These are phyloP conservation scores for Chelon auratus DNA, from an alignment of 2,797 vertebrate species.

Conservation along the genomic window DNA sequence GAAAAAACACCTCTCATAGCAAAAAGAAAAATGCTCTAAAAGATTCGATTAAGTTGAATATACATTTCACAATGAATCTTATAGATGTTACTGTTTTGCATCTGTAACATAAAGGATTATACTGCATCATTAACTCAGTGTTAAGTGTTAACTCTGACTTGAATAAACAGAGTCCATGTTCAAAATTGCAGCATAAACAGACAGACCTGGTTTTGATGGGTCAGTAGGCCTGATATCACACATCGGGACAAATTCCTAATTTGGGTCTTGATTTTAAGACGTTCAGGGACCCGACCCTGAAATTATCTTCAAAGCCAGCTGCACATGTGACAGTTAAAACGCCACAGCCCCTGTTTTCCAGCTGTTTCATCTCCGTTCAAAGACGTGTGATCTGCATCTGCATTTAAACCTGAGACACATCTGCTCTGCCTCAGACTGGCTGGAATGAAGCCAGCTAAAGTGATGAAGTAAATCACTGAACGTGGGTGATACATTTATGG, in stretches of 20 bases:
- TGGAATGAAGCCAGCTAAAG: not conserved
- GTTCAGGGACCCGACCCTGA: slow-evolving; percentile 22
- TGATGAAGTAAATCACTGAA: slow-evolving; percentile 4
- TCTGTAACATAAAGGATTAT: not conserved
- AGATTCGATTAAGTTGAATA: not conserved
- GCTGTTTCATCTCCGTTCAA: slow-evolving; percentile 39
- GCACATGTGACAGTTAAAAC: slow-evolving; percentile 20
- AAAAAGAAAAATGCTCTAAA: not conserved
- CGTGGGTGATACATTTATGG: slow-evolving; percentile 15
- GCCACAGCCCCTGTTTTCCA: not conserved
- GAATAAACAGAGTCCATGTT: not conserved
- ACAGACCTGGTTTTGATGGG: not conserved
- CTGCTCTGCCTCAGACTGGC: slow-evolving; percentile 33
- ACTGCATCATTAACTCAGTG: not conserved
- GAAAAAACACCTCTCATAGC: not conserved
- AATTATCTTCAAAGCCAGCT: slow-evolving; percentile 18
- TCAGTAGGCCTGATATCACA: not conserved
- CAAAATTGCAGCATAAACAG: too few relatives aligned
- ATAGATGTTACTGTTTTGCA: not conserved
- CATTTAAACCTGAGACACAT: slow-evolving; percentile 44
- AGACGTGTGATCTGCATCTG: slow-evolving; percentile 45
- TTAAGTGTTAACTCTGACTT: not conserved
- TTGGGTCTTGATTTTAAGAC: slow-evolving; percentile 30
- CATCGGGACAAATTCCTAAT: slow-evolving; percentile 2
- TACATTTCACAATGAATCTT: not conserved